Conservation (phyloP, 1,140 invertebrate species). For the Brachionus calyciflorus region DNA sequence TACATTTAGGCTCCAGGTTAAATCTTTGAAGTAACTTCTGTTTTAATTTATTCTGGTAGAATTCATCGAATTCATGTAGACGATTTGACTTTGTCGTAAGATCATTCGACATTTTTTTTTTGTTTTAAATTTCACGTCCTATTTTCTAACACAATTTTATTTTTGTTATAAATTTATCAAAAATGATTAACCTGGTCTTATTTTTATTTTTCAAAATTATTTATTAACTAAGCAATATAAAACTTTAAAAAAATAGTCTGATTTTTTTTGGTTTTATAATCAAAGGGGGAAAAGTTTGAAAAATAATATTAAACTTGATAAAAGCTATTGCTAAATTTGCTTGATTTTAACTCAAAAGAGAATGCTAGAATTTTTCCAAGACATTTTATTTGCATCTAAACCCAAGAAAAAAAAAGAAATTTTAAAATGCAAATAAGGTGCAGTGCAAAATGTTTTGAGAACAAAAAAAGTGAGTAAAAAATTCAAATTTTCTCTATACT, state of each 20-base stretch:
- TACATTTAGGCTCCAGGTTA: neutral
- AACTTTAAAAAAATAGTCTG: slow-evolving; percentile 18
- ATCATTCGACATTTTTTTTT: too few relatives aligned
- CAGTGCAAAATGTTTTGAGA: slow-evolving; percentile 10
- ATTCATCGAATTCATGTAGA: slow-evolving; percentile 31
- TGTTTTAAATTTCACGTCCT: too few relatives aligned
- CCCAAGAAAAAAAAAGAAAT: neutral
- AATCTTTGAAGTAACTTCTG: neutral
- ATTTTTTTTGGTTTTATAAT: too few relatives aligned
- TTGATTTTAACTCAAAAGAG: neutral
- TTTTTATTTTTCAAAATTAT: too few relatives aligned
- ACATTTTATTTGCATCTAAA: neutral
- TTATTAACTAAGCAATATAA: neutral
- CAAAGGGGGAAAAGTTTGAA: too few relatives aligned
- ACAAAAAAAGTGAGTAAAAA: too few relatives aligned
- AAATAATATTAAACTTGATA: too few relatives aligned
- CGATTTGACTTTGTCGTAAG: too few relatives aligned
- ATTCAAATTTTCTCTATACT: slow-evolving; percentile 24
- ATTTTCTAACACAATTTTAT: too few relatives aligned
- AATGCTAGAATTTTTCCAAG: too few relatives aligned
- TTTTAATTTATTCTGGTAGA: slow-evolving; percentile 17
- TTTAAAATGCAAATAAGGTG: neutral
- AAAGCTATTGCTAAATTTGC: slow-evolving; percentile 38
- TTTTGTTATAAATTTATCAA: too few relatives aligned
- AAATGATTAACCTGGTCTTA: too few relatives aligned